These are phyloP conservation scores for Clarias pachynema DNA, from an alignment of 2,797 vertebrate genomes.

Conservation along the genomic window DNA sequence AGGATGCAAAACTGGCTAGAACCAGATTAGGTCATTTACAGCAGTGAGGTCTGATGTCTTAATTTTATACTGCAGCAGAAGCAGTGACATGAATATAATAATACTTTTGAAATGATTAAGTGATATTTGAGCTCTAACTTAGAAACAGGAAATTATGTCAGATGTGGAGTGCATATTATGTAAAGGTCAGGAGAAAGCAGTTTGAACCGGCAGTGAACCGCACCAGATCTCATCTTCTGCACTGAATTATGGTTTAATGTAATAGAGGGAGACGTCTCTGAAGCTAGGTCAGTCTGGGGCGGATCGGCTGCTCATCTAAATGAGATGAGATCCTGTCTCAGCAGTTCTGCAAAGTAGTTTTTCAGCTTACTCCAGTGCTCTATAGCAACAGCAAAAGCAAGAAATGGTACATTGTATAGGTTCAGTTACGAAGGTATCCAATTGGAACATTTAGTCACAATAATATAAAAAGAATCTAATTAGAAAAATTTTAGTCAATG, in stretches of 20 bases:
- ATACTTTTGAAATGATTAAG: constrained; percentile 10
- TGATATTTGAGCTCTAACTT: neutral
- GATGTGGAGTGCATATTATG: neutral
- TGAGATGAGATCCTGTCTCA: constrained; percentile 45
- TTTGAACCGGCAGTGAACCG: constrained; percentile 27
- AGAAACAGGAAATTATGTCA: constrained; percentile 6
- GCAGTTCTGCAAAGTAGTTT: constrained; percentile 39
- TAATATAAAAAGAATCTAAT: neutral
- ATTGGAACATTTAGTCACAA: neutral
- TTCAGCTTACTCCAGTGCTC: constrained; percentile 30
- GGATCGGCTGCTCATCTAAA: constrained; percentile 37
- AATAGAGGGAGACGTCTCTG: constrained; percentile 34
- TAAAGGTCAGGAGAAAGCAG: constrained; percentile 20
- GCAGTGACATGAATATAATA: neutral
- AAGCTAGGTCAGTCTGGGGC: constrained; percentile 37
- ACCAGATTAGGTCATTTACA: constrained; percentile 26
- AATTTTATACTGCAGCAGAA: constrained; percentile 1
- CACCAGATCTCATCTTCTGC: constrained; percentile 37
- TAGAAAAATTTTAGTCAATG: neutral
- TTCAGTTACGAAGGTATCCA: neutral
- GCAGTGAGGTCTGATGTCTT: constrained; percentile 26
- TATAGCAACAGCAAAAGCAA: constrained; percentile 15
- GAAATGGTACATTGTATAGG: constrained; percentile 19
- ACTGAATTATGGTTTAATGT: constrained; percentile 42
- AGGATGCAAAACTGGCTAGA: constrained; percentile 23